Evolutionary conservation across 2,797 vertebrate genomes (phyloP), one percentile per base, ranked within the genome.

Genomic region (Novumbra hubbsi): DNA sequence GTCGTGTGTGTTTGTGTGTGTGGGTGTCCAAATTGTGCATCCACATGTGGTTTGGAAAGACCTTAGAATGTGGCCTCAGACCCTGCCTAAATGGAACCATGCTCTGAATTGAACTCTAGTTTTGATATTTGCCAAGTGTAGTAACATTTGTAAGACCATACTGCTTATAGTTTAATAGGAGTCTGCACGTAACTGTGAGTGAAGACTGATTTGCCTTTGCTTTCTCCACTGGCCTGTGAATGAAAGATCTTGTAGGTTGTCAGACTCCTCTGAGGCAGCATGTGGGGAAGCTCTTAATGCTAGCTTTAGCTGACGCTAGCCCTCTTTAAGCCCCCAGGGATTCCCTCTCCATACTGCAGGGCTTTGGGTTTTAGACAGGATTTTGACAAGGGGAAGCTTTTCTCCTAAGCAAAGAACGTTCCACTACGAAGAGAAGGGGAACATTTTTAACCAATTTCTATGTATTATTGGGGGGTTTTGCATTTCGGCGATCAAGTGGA

Each of bases 21-120:
- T 76, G 85, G 89, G 87, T 86, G 90, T 83, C 78, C 83, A 78
- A 72, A 83, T 76, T 84, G 81, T 84, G 83, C 76, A 70, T 80
- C 72, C 67, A 11, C 66, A 73, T 72, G 68, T 73, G 63, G 81
- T 78, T 79, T 65, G 68, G 32, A 72, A 27, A 84, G 79, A 85
- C 84, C 86, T 81, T 81, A 78, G 71, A 62, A 15, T 76, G 38
- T 69, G 55, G 14, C 75, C 71, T 49, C 52, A 7, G 19, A 76
- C 72, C 80, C 75, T 64, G 69, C 74, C 57, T 79, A 55, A 17
- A 17, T 27, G 2, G 2, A 69, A n/a, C 34, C 30, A 7, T 66
- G 15, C 50, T 41, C 63, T 66, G 9, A 57, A 70, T 76, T 49
- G 9, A 77, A 48, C 69, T 57, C n/a, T 15, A 24, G 28, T 14